Base-by-base conservation (phyloP, 2,888 invertebrate species). In the Cataglyphis albicans region DNA sequence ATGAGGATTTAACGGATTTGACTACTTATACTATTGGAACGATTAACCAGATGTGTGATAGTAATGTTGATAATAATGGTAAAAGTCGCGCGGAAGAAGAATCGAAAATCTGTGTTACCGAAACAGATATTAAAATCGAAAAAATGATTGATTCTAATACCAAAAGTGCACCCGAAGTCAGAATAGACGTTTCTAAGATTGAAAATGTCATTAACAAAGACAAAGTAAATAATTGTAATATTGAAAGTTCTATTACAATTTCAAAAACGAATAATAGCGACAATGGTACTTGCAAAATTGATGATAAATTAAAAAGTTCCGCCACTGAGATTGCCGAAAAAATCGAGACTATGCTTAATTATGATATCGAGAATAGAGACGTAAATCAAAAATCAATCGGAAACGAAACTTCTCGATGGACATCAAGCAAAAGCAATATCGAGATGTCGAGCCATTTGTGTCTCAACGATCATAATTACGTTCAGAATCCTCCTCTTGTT, bases 401-500 rank as follows among this genome's bases (percentile, higher is more conserved):
- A 41, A 67, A n/a, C 25, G n/a, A 57, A 9, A 76, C 6, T 67
- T 41, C 7, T 41, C 10, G n/a, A 25, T n/a, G 21, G 61, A 25
- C 1, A 18, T 59, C 55, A 29, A 41, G 15, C 4, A 70, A 70
- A 10, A 72, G 12, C 25, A 35, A n/a, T 3, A n/a, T 32, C 0
- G 35, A 70, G 38, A 18, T 5, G 35, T 35, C 35, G 2, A 68
- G 6, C 32, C 52, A 12, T 32, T n/a, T 15, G 25, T 72, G 44
- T 35, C 72, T 80, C 18, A 44, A 25, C 1, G 78, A 80, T 48
- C 78, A 80, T n/a, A 80, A 80, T 61, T 72, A 80, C 0, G 72
- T 72, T 59, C 78, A 68, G 25, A 35, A 48, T 25, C 7, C 55
- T 55, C 7, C 55, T 38, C 10, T 6, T 44, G n/a, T 32, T 3